phyloP scores from a whole-genome alignment of 2,797 vertebrate genomes.

The Phaenicophaeus curvirostris region DNA sequence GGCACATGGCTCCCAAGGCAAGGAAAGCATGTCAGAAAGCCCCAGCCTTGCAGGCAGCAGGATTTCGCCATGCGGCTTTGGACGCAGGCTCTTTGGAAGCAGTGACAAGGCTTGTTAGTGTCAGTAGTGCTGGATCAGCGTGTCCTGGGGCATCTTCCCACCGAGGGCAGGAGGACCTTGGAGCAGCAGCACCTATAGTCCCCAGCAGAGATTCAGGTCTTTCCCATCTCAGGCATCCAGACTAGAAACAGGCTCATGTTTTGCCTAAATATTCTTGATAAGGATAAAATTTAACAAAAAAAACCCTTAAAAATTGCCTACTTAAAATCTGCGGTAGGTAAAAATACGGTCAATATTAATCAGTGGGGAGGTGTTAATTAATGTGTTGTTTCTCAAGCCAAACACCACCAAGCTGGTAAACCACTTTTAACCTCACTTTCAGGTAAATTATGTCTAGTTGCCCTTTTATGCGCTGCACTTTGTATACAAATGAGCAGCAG shows the following conservation, averaged over 20 bases:
- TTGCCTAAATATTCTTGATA: background rate
- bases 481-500: constrained; percentile 57
- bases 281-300: background rate
- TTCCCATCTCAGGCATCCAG: background rate
- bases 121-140: background rate
- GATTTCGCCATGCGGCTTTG: background rate
- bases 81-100: background rate
- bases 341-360: constrained; percentile 39
- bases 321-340: background rate
- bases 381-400: constrained; percentile 48
- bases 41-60: background rate
- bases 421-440: constrained; percentile 45
- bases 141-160: background rate
- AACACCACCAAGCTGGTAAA: constrained; percentile 39
- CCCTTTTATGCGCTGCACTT: constrained; percentile 30
- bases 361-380: constrained; percentile 61
- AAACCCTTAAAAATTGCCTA: background rate
- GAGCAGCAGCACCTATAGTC: background rate
- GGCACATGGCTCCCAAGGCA: background rate
- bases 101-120: background rate
- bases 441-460: constrained; percentile 58
- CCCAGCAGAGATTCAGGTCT: background rate
- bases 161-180: background rate
- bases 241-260: background rate
- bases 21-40: background rate